phyloP scores from a whole-genome alignment of 2,113 vertebrate genomes.

The Camelus bactrianus region DNA sequence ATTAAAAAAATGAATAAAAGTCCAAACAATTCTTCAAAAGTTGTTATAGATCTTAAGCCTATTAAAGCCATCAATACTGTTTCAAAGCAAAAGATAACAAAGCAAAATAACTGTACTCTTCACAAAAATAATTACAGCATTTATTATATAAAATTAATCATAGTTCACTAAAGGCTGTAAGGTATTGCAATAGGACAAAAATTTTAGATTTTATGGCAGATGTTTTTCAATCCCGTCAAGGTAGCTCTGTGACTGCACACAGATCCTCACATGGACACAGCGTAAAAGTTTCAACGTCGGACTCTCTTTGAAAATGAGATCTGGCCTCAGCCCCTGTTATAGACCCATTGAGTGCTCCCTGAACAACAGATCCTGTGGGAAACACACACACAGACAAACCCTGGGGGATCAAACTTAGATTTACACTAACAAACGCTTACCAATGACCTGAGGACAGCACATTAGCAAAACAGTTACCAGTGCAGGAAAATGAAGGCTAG shows the following conservation, averaged over 20 bases:
- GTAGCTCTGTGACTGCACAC: neutral
- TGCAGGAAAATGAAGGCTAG: neutral
- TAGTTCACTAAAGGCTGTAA: neutral
- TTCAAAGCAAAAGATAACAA: conserved; percentile 13
- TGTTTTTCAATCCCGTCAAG: neutral
- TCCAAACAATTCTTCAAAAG: neutral
- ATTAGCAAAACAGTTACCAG: neutral
- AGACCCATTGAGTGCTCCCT: neutral
- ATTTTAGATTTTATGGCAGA: neutral
- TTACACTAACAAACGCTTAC: neutral
- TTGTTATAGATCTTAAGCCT: neutral
- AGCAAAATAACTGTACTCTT: neutral
- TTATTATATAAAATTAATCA: neutral
- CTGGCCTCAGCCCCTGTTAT: neutral
- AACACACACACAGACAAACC: neutral
- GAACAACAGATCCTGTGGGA: neutral
- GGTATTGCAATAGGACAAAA: neutral
- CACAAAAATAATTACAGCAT: neutral
- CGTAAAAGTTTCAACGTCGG: neutral
- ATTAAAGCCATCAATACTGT: neutral
- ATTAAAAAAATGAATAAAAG: conserved; percentile 15
- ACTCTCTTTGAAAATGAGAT: neutral
- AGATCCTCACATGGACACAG: neutral
- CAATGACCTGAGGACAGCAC: neutral
- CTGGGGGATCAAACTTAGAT: neutral